Evolutionary conservation across 2,113 vertebrate species (phyloP).

Genomic region (Malaclemys terrapin): DNA sequence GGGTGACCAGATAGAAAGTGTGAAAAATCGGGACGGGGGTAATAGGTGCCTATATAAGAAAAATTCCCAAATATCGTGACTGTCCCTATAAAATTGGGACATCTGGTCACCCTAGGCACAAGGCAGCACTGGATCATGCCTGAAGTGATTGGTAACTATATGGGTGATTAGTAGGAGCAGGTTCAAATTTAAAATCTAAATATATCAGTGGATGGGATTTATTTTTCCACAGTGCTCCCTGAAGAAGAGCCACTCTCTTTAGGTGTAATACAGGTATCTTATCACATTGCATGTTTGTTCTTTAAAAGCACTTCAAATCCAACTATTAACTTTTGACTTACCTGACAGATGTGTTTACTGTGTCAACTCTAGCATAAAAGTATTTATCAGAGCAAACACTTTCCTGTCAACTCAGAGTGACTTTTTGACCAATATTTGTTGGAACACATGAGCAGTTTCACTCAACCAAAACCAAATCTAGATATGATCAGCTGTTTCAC

Average conservation of each 20-base stretch:
- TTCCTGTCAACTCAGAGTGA: neutral
- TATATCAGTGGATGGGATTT: neutral
- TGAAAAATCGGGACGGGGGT: too few relatives aligned
- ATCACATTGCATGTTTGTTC: neutral
- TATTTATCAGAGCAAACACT: neutral
- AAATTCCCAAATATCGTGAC: too few relatives aligned
- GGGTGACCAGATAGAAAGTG: too few relatives aligned
- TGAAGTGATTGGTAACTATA: neutral
- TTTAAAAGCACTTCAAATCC: neutral
- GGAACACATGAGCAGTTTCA: neutral
- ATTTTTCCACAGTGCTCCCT: neutral
- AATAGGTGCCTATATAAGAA: too few relatives aligned
- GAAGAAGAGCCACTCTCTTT: neutral
- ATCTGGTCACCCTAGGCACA: neutral
- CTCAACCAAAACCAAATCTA: neutral
- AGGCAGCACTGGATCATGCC: neutral
- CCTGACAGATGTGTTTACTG: neutral
- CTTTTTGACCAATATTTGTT: neutral
- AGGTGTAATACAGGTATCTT: neutral
- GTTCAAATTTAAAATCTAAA: constrained; percentile 6
- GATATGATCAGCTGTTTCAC: neutral
- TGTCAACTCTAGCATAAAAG: neutral
- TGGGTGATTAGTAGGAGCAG: neutral
- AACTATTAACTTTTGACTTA: neutral
- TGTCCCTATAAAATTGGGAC: too few relatives aligned